These are phyloP conservation scores for Schizothorax lantsangensis DNA, from an alignment of 2,797 vertebrate species.

Conservation along the genomic window DNA sequence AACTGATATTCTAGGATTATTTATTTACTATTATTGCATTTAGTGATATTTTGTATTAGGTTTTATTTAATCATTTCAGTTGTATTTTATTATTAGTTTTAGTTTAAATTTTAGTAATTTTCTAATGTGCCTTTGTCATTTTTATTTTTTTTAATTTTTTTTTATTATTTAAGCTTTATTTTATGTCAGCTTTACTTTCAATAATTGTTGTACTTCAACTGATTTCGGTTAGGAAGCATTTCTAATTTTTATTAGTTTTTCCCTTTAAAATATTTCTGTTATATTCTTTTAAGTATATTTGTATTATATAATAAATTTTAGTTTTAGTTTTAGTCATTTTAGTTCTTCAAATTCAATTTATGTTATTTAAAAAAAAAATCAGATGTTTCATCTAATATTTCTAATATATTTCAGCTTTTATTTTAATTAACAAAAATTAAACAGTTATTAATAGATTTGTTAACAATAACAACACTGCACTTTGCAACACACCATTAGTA, in stretches of 20 bases:
- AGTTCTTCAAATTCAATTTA: too few relatives aligned
- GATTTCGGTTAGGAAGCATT: background rate
- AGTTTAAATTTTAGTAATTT: background rate
- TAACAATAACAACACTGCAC: background rate
- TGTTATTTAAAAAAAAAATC: too few relatives aligned
- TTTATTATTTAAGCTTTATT: background rate
- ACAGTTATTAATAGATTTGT: too few relatives aligned
- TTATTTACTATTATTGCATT: background rate
- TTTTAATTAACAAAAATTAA: background rate
- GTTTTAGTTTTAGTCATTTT: background rate
- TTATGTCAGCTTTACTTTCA: background rate
- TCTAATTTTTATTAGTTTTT: background rate
- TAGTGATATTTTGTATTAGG: background rate
- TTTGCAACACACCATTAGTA: too few relatives aligned
- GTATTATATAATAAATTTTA: background rate
- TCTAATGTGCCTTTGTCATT: background rate
- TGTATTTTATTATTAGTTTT: background rate
- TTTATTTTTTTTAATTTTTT: too few relatives aligned
- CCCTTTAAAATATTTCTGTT: background rate
- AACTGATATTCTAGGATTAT: background rate
- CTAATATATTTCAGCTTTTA: background rate
- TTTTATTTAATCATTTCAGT: background rate
- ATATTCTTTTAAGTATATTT: background rate
- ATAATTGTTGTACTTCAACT: background rate
- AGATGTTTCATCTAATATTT: background rate